Conservation (phyloP, 2,113 vertebrate genomes). For the Xiphias gladius region DNA sequence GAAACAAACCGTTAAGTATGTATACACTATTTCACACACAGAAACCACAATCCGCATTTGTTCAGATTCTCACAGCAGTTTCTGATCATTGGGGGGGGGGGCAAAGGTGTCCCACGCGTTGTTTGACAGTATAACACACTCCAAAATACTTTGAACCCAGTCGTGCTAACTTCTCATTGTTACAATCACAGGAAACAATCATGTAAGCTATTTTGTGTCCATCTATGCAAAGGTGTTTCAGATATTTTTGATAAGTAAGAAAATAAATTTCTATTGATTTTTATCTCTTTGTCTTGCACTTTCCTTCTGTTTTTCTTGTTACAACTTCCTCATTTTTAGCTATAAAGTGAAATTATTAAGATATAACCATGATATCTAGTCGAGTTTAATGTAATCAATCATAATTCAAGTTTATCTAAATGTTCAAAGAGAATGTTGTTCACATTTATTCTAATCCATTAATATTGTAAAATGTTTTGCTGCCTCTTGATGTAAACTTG, state of each 20-base stretch:
- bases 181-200: constrained; percentile 62
- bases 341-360: too few relatives aligned
- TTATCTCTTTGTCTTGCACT: constrained; percentile 1
- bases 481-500: too few relatives aligned
- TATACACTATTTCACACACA: constrained; percentile 41
- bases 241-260: constrained; percentile 81
- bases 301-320: too few relatives aligned
- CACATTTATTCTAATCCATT: too few relatives aligned
- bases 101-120: not conserved
- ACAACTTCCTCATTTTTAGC: too few relatives aligned
- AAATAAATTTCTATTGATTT: constrained; percentile 82
- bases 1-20: constrained; percentile 1
- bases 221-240: constrained; percentile 83
- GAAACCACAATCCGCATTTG: constrained; percentile 17
- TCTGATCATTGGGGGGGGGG: not conserved
- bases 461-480: too few relatives aligned
- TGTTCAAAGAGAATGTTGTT: too few relatives aligned
- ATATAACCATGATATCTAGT: too few relatives aligned
- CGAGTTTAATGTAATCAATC: too few relatives aligned
- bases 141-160: not conserved
- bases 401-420: too few relatives aligned
- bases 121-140: not conserved
- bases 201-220: constrained; percentile 67
- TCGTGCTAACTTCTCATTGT: constrained; percentile 34
- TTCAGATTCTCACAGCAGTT: not conserved